Base-by-base conservation (phyloP, 2,888 invertebrate species). In the Harmothoe impar region DNA sequence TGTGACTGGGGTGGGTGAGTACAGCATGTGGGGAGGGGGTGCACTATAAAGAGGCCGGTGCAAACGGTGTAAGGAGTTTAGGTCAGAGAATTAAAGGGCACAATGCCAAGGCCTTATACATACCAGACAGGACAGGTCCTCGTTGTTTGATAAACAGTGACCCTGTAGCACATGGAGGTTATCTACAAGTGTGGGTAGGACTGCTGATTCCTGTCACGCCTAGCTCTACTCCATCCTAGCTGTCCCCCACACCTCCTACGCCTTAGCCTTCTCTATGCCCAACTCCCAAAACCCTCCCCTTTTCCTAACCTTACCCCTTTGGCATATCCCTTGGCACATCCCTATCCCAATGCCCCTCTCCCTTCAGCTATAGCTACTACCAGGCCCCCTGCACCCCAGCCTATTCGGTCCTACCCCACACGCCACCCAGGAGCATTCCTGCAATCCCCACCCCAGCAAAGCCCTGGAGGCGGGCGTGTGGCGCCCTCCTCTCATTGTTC, bases 401-500 rank as follows among this genome's bases (percentile, higher is more conserved):
- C n/a, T 62, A n/a, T 15, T 62, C 12, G n/a, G 20, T n/a, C 62
- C 62, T 62, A 1, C 62, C 62, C 20, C 62, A n/a, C 62, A 20
- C 62, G 62, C 7, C 23, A 20, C 62, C 7, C 62, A 62, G 20
- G 43, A 43, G 43, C 43, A 43, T 43, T 62, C 62, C 62, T 62
- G n/a, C n/a, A 62, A n/a, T n/a, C 62, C 62, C 62, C 62, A 20
- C n/a, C 62, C 43, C 43, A 43, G 5, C 43, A 43, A 43, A 43
- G 43, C 43, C 43, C 43, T 62, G 23, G 7, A 62, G 62, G 62
- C 62, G 62, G 43, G 43, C 43, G 43, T 43, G 43, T 43, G 43
- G 62, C 62, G 62, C n/a, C 62, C 62, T 20, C 62, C 23, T 62
- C 62, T 52, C 86, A 86, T 86, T 86, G 86, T 86, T 86, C 86